Evolutionary conservation across 2,113 vertebrate species (phyloP).

Genomic region (Panthera uncia): DNA sequence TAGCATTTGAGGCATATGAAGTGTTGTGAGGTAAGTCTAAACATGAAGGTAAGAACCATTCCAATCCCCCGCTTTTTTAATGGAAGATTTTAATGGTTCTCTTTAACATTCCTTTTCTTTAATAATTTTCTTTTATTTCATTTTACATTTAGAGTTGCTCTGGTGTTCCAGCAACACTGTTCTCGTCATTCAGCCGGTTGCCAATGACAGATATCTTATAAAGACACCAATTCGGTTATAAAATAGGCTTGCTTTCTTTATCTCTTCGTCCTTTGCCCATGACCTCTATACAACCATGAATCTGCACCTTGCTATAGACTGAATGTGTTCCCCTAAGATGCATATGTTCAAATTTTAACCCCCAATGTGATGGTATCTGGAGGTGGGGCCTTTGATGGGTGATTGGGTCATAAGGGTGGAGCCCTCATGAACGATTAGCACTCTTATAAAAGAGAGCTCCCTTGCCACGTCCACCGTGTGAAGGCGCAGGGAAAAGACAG

Average conservation of each 20-base stretch:
- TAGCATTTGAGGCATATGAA: fast-evolving
- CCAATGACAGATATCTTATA: background rate
- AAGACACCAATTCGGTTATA: background rate
- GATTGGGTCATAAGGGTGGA: background rate
- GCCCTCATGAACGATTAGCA: background rate
- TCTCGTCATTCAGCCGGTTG: background rate
- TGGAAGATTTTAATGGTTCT: background rate
- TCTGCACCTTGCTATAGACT: background rate
- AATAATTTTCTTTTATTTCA: background rate
- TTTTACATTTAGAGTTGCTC: background rate
- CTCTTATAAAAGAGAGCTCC: background rate
- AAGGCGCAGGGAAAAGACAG: background rate
- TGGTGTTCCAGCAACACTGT: background rate
- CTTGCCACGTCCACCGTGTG: background rate
- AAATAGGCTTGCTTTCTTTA: background rate
- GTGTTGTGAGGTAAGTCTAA: background rate
- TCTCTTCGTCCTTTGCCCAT: background rate
- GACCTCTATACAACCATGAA: background rate
- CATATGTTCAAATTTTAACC: background rate
- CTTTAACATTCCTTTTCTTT: background rate
- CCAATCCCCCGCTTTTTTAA: background rate
- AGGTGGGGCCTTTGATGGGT: background rate
- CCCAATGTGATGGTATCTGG: background rate
- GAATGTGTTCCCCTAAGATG: background rate
- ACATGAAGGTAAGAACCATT: background rate